These are phyloP conservation scores for Philopotamus ludificatus DNA, from an alignment of 1,140 invertebrate species.

Conservation along the genomic window DNA sequence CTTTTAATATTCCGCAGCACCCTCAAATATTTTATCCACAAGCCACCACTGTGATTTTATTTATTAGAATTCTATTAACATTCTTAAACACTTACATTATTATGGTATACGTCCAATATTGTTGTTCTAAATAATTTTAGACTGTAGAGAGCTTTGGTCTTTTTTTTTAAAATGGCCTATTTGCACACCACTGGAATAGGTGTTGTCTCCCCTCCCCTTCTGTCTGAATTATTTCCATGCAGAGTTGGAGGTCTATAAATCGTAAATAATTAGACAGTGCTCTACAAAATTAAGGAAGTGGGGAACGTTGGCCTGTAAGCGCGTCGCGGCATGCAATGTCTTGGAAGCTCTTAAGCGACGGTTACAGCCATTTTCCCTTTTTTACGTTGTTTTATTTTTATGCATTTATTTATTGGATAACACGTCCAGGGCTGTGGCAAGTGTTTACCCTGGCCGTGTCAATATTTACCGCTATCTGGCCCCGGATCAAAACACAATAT, in stretches of 20 bases:
- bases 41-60: too few species aligned
- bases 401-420: slow-evolving; percentile 35
- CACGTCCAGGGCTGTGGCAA: slow-evolving; percentile 4
- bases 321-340: slow-evolving; percentile 34
- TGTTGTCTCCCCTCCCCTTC: slow-evolving; percentile 10
- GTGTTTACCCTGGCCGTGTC: slow-evolving; percentile 13
- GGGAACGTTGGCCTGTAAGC: slow-evolving; percentile 18
- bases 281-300: slow-evolving; percentile 40
- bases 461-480: slow-evolving; percentile 39
- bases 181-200: neutral
- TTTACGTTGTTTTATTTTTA: slow-evolving; percentile 29
- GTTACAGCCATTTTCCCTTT: slow-evolving; percentile 4
- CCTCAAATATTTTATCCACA: too few species aligned
- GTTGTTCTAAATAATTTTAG: too few species aligned
- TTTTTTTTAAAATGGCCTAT: too few species aligned
- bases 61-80: too few species aligned
- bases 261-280: slow-evolving; percentile 42
- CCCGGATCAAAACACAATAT: slow-evolving; percentile 39
- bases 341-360: neutral
- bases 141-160: too few species aligned
- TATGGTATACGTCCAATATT: too few species aligned
- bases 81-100: too few species aligned
- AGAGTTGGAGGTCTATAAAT: slow-evolving; percentile 40
- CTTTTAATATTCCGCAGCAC: too few species aligned
- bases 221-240: slow-evolving; percentile 39